Conservation (phyloP, 2,888 invertebrate species). For the Campopleginae sp. region DNA sequence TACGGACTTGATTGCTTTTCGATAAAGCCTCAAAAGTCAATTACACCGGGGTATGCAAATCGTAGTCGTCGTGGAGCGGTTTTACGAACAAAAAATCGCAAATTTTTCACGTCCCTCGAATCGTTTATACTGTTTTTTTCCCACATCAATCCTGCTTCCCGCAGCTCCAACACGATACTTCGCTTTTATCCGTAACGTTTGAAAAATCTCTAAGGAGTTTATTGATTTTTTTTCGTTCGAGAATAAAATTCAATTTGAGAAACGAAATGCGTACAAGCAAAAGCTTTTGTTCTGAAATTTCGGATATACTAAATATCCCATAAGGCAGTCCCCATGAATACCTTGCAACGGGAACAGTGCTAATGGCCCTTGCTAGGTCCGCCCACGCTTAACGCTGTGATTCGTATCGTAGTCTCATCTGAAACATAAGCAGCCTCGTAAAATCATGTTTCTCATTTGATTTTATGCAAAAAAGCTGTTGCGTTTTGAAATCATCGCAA, state of each 20-base stretch:
- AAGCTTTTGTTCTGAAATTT: constrained; percentile 54
- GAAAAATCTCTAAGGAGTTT: constrained; percentile 39
- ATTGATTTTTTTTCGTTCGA: constrained; percentile 28
- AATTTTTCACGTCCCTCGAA: constrained; percentile 15
- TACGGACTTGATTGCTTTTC: constrained; percentile 11
- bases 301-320: constrained; percentile 81
- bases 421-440: constrained; percentile 84
- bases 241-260: constrained; percentile 28
- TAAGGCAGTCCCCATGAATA: constrained; percentile 84
- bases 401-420: constrained; percentile 83
- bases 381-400: constrained; percentile 80
- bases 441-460: constrained; percentile 76
- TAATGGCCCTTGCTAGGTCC: constrained; percentile 82
- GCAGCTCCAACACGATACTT: constrained; percentile 35
- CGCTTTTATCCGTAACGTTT: constrained; percentile 11
- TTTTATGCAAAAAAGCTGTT: constrained; percentile 48
- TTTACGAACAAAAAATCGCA: constrained; percentile 1
- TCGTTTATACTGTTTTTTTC: constrained; percentile 19
- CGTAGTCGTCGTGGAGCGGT: constrained; percentile 21
- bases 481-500: constrained; percentile 48
- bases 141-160: constrained; percentile 46
- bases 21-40: constrained; percentile 12
- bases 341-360: constrained; percentile 84
- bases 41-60: constrained; percentile 31
- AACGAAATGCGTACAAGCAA: constrained; percentile 21